Evolutionary conservation across 2,797 vertebrate genomes (phyloP).

Genomic region (Eurystomus glaucurus): DNA sequence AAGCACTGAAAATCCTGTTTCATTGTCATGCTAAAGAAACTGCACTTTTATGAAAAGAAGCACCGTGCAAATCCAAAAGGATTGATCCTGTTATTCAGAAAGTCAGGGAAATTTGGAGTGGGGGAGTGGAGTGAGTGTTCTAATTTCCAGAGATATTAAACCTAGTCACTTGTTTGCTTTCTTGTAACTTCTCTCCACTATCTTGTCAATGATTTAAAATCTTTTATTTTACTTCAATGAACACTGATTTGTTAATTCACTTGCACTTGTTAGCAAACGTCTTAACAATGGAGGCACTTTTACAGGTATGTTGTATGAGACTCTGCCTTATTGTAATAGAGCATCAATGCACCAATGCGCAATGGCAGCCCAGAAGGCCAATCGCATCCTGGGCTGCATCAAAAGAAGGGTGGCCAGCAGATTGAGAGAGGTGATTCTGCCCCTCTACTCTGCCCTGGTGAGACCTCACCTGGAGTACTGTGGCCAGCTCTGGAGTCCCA

Average conservation of each 20-base stretch:
- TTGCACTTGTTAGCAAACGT: neutral
- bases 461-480: too few species aligned
- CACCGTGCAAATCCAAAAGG: neutral
- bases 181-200: neutral
- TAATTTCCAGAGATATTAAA: neutral
- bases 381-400: too few species aligned
- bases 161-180: neutral
- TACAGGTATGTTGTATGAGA: neutral
- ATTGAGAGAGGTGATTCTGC: too few species aligned
- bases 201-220: neutral
- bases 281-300: neutral
- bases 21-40: constrained; percentile 62
- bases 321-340: neutral
- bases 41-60: constrained; percentile 39
- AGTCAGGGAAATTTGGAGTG: neutral
- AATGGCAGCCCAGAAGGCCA: too few species aligned
- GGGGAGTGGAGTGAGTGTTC: neutral
- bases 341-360: too few species aligned
- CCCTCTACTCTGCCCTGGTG: too few species aligned
- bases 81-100: neutral
- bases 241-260: neutral
- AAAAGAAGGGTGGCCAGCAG: too few species aligned
- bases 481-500: too few species aligned
- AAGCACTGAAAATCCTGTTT: constrained; percentile 63
- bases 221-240: neutral